These are phyloP conservation scores for Eristalis tenax DNA, from an alignment of 2,888 invertebrate species.

Conservation along the genomic window DNA sequence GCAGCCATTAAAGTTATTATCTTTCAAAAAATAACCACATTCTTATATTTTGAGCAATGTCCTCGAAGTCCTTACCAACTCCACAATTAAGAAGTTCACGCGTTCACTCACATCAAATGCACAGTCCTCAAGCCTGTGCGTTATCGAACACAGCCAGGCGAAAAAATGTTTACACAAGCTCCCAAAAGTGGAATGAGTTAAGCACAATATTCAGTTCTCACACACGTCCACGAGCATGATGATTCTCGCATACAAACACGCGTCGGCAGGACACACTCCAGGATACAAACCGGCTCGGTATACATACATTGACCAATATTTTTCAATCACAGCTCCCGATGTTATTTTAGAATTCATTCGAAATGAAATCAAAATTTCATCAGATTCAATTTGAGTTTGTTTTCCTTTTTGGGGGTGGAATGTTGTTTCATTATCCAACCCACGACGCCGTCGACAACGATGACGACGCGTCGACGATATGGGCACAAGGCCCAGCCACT, in stretches of 20 bases:
- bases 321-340: conserved; percentile 70
- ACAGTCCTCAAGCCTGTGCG: conserved; percentile 8
- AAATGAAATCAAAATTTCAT: conserved; percentile 72
- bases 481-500: conserved; percentile 9
- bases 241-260: not conserved
- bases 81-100: not conserved
- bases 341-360: conserved; percentile 72
- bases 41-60: not conserved
- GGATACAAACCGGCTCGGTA: not conserved
- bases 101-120: not conserved
- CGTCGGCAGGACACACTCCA: not conserved
- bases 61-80: not conserved
- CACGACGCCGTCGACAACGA: conserved; percentile 9
- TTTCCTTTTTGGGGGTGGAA: conserved; percentile 48
- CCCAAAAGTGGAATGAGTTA: conserved; percentile 51
- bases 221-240: not conserved
- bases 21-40: no score
- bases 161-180: conserved; percentile 55
- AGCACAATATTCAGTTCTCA: conserved; percentile 50
- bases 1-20: no score
- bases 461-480: not conserved
- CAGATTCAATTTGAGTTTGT: conserved; percentile 71
- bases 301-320: conserved; percentile 65
- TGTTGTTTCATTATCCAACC: conserved; percentile 56
- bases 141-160: conserved; percentile 61